These are phyloP conservation scores for Procambarus clarkii DNA, from an alignment of 1,140 invertebrate species.

Conservation along the genomic window DNA sequence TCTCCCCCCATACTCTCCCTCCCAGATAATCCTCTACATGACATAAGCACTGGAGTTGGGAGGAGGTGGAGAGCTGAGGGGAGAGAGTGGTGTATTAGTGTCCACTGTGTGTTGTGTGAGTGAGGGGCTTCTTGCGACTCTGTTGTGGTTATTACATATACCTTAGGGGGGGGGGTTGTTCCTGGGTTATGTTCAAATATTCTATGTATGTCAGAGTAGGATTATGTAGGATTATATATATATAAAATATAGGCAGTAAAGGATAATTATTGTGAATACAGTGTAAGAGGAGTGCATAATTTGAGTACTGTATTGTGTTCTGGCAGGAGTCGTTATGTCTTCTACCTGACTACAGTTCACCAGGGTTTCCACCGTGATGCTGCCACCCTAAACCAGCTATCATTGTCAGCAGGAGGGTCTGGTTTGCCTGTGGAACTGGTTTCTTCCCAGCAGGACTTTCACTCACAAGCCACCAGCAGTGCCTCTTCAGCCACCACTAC, in stretches of 20 bases:
- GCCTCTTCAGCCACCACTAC: constrained; percentile 42
- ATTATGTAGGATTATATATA: background rate
- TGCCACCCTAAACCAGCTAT: background rate
- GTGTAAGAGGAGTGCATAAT: background rate
- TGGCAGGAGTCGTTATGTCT: constrained; percentile 55
- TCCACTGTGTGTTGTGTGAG: background rate
- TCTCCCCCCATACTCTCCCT: background rate
- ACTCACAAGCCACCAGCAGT: constrained; percentile 19
- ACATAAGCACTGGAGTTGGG: background rate
- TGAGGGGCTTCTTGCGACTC: constrained; percentile 16
- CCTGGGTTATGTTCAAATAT: background rate
- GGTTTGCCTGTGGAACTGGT: background rate
- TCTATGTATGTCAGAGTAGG: background rate
- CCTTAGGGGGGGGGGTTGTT: background rate
- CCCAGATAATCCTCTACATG: background rate
- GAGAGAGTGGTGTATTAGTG: background rate
- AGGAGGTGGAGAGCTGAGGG: background rate
- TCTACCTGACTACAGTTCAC: constrained; percentile 56
- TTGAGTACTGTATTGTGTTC: background rate
- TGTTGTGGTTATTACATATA: background rate
- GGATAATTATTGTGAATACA: background rate
- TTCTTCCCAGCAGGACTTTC: background rate
- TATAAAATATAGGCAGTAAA: too few relatives aligned
- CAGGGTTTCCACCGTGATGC: constrained; percentile 38
- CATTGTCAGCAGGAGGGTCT: background rate